Percentiles rank a stretch among this genome's conserved stretches.
phyloP scores from a whole-genome alignment of 37 sponge, comb jelly and placozoan species.

The Eunapius fragilis region DNA sequence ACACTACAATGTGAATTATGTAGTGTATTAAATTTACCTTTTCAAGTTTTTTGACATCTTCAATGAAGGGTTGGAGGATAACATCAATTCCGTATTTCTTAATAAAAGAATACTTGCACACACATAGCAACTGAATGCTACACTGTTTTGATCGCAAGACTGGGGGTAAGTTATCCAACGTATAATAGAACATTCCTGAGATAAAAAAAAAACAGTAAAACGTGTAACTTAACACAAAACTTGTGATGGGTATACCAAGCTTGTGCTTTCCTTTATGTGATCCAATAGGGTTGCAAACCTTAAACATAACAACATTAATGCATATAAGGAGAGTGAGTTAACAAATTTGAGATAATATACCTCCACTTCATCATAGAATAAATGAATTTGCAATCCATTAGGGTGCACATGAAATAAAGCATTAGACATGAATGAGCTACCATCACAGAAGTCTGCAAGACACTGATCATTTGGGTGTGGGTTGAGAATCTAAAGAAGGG shows the following conservation, averaged over 20 bases:
- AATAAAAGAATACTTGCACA: conserved; percentile 16
- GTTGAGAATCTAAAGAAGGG: too few species aligned
- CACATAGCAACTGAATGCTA: conserved; percentile 37
- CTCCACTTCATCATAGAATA: conserved; percentile 70
- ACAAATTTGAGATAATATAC: background rate
- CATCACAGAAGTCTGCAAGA: conserved; percentile 62
- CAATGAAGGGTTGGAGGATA: conserved; percentile 41
- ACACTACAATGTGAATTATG: background rate
- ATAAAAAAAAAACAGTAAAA: background rate
- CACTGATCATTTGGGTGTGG: too few species aligned
- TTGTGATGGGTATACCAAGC: conserved; percentile 39
- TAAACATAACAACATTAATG: too few species aligned
- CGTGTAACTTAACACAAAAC: too few species aligned
- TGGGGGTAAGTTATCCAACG: conserved; percentile 42
- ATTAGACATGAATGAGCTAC: conserved; percentile 19
- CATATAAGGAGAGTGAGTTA: too few species aligned
- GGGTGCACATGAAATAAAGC: conserved; percentile 28
- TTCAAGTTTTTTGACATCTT: conserved; percentile 34
- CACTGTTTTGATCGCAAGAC: conserved; percentile 17
- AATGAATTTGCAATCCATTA: conserved; percentile 42
- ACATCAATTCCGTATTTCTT: conserved; percentile 38
- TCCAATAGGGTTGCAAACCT: conserved; percentile 64
- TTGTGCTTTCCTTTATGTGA: conserved; percentile 55
- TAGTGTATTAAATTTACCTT: conserved; percentile 18
- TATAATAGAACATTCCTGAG: conserved; percentile 55